Percentiles rank a stretch among this genome's conserved stretches.
phyloP scores from a whole-genome alignment of 2,797 vertebrate species.

The Dromococcyx pavoninus region DNA sequence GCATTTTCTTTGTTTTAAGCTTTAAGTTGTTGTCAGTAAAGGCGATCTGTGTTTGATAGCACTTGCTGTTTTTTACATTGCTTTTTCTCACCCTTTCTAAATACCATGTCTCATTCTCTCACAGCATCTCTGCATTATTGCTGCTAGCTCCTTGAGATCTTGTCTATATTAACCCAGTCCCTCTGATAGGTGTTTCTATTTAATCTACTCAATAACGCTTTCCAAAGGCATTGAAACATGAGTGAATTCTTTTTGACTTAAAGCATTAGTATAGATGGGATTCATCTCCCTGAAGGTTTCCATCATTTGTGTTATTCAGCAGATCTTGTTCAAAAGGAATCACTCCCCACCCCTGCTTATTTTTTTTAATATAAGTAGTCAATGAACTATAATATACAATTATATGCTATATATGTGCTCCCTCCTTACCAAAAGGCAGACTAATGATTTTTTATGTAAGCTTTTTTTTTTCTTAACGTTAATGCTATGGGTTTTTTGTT shows the following conservation, averaged over 20 bases:
- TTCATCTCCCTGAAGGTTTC: background rate
- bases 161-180: background rate
- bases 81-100: background rate
- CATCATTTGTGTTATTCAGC: slow-evolving; percentile 12
- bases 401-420: background rate
- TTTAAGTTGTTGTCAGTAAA: background rate
- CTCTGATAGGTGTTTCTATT: background rate
- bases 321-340: background rate
- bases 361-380: background rate
- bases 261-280: background rate
- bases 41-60: background rate
- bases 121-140: background rate
- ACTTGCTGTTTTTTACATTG: background rate
- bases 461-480: background rate
- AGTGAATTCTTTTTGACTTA: background rate
- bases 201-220: background rate
- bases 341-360: background rate
- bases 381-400: too few species aligned
- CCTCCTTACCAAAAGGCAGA: background rate
- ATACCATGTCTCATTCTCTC: background rate
- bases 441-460: background rate
- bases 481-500: background rate
- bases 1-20: background rate
- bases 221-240: background rate
- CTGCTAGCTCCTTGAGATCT: background rate